phyloP scores from a whole-genome alignment of 2,888 invertebrate genomes.

The Odontocolon sp. region DNA sequence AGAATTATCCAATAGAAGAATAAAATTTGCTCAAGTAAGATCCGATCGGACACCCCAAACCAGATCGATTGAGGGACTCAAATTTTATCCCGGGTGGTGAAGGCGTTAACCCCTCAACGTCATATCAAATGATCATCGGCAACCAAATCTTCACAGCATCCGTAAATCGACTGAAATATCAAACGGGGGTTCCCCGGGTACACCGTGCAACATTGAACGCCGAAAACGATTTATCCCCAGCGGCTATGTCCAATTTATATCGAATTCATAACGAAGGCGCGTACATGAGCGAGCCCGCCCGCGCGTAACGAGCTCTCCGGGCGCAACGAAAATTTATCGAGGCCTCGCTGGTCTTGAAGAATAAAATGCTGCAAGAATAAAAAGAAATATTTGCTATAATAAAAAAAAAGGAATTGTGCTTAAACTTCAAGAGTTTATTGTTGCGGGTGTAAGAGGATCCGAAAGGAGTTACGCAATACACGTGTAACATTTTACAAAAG shows the following conservation, averaged over 20 bases:
- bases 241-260: slow-evolving; percentile 44
- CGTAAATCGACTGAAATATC: slow-evolving; percentile 15
- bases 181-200: neutral
- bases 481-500: slow-evolving; percentile 11
- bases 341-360: neutral
- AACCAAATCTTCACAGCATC: neutral
- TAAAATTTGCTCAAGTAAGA: too few relatives aligned
- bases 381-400: neutral
- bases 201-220: neutral
- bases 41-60: too few relatives aligned
- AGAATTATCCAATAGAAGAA: too few relatives aligned
- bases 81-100: too few relatives aligned
- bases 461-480: slow-evolving; percentile 11
- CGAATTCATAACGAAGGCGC: slow-evolving; percentile 40
- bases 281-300: neutral
- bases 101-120: neutral
- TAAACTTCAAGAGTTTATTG: slow-evolving; percentile 20
- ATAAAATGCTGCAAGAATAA: neutral
- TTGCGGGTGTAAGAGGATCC: slow-evolving; percentile 10
- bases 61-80: too few relatives aligned
- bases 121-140: neutral
- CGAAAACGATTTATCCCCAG: slow-evolving; percentile 32
- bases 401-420: neutral
- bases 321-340: slow-evolving; percentile 46
- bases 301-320: slow-evolving; percentile 40